Conservation (phyloP, 2,113 vertebrate species). For the Microtus richardsoni region DNA sequence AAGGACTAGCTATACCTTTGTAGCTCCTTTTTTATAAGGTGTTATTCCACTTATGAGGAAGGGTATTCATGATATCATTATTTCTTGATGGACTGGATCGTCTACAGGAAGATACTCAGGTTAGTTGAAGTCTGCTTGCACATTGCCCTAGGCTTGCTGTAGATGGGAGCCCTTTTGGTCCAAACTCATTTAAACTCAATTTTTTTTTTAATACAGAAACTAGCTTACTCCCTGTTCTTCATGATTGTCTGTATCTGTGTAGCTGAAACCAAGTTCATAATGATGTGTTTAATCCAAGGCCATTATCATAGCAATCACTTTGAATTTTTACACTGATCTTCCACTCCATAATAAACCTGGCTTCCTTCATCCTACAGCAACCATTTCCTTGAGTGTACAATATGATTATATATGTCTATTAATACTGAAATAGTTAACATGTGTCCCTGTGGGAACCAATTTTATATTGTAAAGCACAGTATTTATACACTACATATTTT, state of each 20-base stretch:
- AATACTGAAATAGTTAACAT: neutral
- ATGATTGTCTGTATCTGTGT: neutral
- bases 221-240: neutral
- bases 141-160: neutral
- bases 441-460: neutral
- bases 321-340: neutral
- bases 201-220: neutral
- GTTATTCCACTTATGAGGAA: neutral
- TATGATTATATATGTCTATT: neutral
- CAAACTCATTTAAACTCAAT: neutral
- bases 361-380: neutral
- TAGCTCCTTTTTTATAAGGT: neutral
- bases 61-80: neutral
- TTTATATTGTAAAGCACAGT: neutral
- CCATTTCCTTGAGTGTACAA: neutral
- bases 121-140: neutral
- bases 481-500: neutral
- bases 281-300: neutral
- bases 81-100: neutral
- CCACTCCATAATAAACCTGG: neutral
- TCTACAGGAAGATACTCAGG: neutral
- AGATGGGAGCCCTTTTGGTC: neutral
- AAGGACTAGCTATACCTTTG: neutral
- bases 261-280: neutral
- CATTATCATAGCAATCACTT: neutral